Evolutionary conservation across 2,888 invertebrate genomes (phyloP).

Genomic region (Theretra japonica): DNA sequence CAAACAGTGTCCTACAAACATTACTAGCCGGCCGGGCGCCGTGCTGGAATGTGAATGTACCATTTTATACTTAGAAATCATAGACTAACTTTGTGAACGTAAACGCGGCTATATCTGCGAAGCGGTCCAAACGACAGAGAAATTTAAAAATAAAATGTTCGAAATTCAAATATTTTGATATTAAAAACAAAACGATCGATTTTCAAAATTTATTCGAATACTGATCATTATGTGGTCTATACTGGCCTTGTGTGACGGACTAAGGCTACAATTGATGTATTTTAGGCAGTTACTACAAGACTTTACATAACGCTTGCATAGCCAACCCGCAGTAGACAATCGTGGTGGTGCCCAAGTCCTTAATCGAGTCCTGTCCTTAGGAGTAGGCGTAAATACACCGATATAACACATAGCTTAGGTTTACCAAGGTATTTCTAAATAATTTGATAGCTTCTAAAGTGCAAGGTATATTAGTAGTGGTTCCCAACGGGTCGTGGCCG

Average conservation of each 20-base stretch:
- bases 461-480: constrained; percentile 3
- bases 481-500: constrained; percentile 36
- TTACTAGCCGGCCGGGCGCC: constrained; percentile 22
- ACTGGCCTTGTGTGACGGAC: too few relatives aligned
- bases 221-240: too few relatives aligned
- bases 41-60: constrained; percentile 26
- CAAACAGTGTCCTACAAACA: constrained; percentile 20
- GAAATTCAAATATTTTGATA: not conserved
- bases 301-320: too few relatives aligned
- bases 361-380: too few relatives aligned
- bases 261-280: too few relatives aligned
- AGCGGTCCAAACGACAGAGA: not conserved
- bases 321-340: too few relatives aligned
- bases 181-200: too few relatives aligned
- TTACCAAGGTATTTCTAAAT: not conserved
- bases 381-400: too few relatives aligned
- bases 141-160: constrained; percentile 7
- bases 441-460: not conserved
- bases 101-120: constrained; percentile 1
- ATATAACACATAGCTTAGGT: too few relatives aligned
- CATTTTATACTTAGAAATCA: constrained; percentile 12
- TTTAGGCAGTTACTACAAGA: too few relatives aligned
- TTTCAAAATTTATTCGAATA: too few relatives aligned
- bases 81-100: not conserved
- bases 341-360: too few relatives aligned